Percentiles rank a stretch among this genome's conserved stretches.
Conservation (phyloP, 2,888 invertebrate species). For the Ischnura elegans region DNA sequence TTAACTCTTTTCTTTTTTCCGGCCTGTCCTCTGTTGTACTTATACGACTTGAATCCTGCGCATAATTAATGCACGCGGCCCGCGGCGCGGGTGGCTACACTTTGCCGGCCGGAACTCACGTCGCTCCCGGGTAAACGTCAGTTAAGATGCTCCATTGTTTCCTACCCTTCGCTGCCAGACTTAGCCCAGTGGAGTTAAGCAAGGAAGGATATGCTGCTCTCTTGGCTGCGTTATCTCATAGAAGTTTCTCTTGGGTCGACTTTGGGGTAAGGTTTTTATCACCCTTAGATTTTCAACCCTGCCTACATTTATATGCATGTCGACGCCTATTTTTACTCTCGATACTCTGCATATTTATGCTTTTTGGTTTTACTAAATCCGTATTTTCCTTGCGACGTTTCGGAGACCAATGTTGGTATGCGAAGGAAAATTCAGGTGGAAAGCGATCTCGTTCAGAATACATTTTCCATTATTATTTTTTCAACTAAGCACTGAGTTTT, state of each 20-base stretch:
- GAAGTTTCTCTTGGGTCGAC: neutral
- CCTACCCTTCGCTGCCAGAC: neutral
- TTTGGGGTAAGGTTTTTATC: neutral
- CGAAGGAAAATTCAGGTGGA: too few species aligned
- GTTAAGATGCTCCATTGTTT: neutral
- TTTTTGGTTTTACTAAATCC: too few species aligned
- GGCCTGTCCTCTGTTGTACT: neutral
- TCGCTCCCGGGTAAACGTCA: neutral
- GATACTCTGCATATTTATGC: too few species aligned
- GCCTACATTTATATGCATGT: too few species aligned
- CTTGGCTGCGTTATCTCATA: neutral
- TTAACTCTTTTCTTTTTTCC: neutral
- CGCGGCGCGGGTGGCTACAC: conserved; percentile 7
- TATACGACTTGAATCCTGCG: neutral
- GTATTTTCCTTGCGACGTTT: too few species aligned
- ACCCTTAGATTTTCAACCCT: too few species aligned
- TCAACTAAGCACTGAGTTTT: too few species aligned
- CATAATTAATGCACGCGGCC: conserved; percentile 11
- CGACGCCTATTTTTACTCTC: too few species aligned
- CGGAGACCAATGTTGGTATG: too few species aligned
- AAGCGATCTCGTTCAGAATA: too few species aligned
- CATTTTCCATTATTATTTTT: too few species aligned
- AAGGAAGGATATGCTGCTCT: neutral
- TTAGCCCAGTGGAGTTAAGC: neutral
- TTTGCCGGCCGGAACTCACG: neutral